phyloP scores from a whole-genome alignment of 2,888 invertebrate species.

The Polyploca ridens region DNA sequence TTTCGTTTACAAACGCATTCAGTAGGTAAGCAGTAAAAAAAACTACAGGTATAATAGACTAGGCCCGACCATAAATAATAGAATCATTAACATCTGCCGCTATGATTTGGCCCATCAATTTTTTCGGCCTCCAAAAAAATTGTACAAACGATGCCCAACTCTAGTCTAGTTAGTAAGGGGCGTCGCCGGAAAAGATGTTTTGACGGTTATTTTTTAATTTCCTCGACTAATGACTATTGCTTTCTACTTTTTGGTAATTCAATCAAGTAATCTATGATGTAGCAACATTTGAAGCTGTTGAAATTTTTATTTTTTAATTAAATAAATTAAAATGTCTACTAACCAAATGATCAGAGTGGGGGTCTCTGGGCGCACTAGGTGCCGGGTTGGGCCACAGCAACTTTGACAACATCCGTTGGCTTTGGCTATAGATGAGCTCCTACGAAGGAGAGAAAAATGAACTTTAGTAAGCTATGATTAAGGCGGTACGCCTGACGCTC shows the following conservation, averaged over 20 bases:
- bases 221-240: conserved; percentile 29
- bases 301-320: conserved; percentile 14
- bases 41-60: conserved; percentile 60
- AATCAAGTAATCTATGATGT: conserved; percentile 5
- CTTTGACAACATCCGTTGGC: conserved; percentile 84
- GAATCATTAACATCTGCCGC: conserved; percentile 83
- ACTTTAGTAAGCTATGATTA: conserved; percentile 66
- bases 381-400: conserved; percentile 83
- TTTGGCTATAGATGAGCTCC: conserved; percentile 85
- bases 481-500: conserved; percentile 18
- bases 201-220: conserved; percentile 73
- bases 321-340: conserved; percentile 79
- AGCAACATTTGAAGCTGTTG: not conserved
- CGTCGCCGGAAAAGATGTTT: conserved; percentile 70
- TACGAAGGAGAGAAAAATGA: conserved; percentile 82
- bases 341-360: conserved; percentile 84
- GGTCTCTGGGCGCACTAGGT: conserved; percentile 82
- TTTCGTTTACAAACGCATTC: conserved; percentile 30
- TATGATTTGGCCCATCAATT: conserved; percentile 75
- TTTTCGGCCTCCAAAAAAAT: conserved; percentile 61
- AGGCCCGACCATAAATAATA: conserved; percentile 79
- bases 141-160: conserved; percentile 37
- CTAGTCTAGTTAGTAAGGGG: conserved; percentile 49
- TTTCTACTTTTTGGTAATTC: conserved; percentile 34
- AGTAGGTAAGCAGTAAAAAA: conserved; percentile 48